These are phyloP conservation scores for Desmodus rotundus DNA, from an alignment of 2,113 vertebrate species.

Conservation along the genomic window DNA sequence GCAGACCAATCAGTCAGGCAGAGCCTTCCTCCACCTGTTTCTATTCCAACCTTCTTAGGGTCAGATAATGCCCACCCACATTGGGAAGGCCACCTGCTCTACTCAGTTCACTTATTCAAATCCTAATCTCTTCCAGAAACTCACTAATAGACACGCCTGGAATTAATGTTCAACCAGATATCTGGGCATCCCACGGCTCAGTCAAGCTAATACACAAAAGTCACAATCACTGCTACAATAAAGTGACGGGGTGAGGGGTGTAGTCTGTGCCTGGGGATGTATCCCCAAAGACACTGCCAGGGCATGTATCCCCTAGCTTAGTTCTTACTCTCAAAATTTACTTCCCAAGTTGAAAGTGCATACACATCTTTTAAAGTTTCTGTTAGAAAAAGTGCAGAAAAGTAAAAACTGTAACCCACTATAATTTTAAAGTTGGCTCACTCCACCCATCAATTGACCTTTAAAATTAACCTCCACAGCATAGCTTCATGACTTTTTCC, in stretches of 20 bases:
- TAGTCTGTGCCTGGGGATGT: background rate
- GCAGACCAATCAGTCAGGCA: background rate
- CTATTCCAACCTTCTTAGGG: background rate
- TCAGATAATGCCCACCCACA: background rate
- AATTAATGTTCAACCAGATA: background rate
- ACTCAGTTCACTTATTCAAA: background rate
- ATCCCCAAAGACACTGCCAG: background rate
- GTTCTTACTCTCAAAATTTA: background rate
- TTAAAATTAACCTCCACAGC: background rate
- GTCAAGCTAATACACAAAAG: background rate
- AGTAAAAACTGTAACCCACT: background rate
- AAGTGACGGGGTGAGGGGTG: background rate
- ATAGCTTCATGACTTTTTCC: background rate
- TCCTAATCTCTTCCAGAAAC: background rate
- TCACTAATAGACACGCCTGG: background rate
- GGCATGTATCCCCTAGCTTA: background rate
- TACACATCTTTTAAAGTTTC: background rate
- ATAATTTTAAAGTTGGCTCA: background rate
- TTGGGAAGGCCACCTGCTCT: no score
- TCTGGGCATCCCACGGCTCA: background rate
- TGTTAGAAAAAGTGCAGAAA: background rate
- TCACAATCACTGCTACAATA: background rate
- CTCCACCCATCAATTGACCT: background rate
- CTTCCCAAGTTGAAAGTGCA: background rate
- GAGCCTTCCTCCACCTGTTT: background rate